Percentiles rank a stretch among this genome's conserved stretches.
phyloP scores from a whole-genome alignment of 2,888 invertebrate species.

The Latrodectus hesperus region DNA sequence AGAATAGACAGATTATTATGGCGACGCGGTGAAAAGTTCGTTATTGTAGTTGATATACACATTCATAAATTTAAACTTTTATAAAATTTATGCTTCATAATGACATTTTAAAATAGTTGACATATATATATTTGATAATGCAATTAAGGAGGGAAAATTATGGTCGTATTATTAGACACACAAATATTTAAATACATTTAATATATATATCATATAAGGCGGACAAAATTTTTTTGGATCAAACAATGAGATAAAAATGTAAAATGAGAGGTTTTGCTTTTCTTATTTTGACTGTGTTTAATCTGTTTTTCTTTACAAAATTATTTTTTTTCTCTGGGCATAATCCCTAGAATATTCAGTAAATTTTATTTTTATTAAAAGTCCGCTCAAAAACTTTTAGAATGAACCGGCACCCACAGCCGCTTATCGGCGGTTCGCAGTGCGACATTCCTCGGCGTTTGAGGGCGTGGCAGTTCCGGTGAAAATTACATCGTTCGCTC shows the following conservation, averaged over 20 bases:
- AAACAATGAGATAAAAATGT: neutral
- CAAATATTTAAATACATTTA: too few relatives aligned
- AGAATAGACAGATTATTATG: too few relatives aligned
- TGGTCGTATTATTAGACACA: too few relatives aligned
- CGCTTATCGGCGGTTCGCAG: constrained; percentile 49
- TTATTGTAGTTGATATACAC: too few relatives aligned
- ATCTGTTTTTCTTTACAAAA: neutral
- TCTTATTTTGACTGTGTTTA: neutral
- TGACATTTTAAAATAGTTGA: too few relatives aligned
- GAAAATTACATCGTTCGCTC: neutral
- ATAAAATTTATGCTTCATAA: too few relatives aligned
- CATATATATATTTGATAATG: too few relatives aligned
- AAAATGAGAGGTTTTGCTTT: neutral
- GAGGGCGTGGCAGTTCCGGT: constrained; percentile 1
- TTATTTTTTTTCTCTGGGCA: neutral
- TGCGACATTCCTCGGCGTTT: neutral
- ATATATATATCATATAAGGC: too few relatives aligned
- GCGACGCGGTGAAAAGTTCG: too few relatives aligned
- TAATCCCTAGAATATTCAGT: neutral
- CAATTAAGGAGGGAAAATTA: too few relatives aligned
- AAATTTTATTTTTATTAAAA: neutral
- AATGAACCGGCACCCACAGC: neutral
- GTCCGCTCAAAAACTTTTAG: constrained; percentile 24
- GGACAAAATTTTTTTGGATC: neutral
- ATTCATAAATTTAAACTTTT: too few relatives aligned